Conservation (phyloP, 64 coral and sea anemone species). For the Montipora foliosa region DNA sequence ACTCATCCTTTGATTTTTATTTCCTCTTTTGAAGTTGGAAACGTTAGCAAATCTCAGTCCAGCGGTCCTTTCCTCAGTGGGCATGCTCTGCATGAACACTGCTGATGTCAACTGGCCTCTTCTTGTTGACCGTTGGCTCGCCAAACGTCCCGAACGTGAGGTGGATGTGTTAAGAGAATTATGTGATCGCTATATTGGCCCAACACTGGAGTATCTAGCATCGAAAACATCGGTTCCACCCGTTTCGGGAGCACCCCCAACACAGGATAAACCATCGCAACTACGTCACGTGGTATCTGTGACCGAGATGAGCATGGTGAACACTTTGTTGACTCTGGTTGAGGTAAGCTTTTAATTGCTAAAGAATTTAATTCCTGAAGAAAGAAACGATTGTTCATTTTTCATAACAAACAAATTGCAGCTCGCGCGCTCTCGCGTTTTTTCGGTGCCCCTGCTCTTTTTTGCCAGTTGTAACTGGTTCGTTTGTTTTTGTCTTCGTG, state of each 20-base stretch:
- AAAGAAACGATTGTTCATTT: too few species aligned
- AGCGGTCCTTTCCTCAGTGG: constrained; percentile 82
- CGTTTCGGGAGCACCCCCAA: constrained; percentile 66
- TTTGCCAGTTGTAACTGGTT: too few species aligned
- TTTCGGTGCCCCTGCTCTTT: too few species aligned
- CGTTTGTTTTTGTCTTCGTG: too few species aligned
- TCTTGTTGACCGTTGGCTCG: constrained; percentile 91
- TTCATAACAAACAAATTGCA: too few species aligned
- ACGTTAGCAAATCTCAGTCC: constrained; percentile 86
- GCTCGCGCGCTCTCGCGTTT: too few species aligned
- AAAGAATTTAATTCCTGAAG: too few species aligned
- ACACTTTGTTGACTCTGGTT: constrained; percentile 86
- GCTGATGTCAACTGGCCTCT: constrained; percentile 95
- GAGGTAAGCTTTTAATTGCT: constrained; percentile 60
- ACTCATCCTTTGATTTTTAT: background rate
- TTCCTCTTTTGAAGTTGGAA: constrained; percentile 70
- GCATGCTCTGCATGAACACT: constrained; percentile 81
- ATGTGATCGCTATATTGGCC: constrained; percentile 92
- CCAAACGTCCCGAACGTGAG: constrained; percentile 84
- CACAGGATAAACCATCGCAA: constrained; percentile 86
- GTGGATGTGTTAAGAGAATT: constrained; percentile 79
- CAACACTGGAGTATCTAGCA: constrained; percentile 84
- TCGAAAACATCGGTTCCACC: constrained; percentile 88
- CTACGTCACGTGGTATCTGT: constrained; percentile 83
- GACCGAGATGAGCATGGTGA: constrained; percentile 93